Evolutionary conservation across 2,113 vertebrate genomes (phyloP).

Genomic region (Aphyosemion australe): DNA sequence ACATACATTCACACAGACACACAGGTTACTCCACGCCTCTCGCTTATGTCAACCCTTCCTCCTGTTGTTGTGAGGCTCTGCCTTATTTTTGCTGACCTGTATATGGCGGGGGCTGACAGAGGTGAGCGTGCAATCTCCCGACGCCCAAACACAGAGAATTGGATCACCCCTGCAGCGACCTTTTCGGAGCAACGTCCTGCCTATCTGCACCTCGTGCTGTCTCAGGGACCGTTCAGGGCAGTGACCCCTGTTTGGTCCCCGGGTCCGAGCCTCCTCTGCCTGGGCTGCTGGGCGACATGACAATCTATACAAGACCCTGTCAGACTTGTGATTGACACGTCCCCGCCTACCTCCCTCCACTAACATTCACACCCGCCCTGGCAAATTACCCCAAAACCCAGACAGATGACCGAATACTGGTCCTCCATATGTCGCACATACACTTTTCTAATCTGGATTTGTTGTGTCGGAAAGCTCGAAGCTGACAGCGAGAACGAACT

Average conservation of each 20-base stretch:
- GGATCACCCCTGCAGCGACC: conserved; percentile 79
- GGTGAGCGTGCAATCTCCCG: conserved; percentile 78
- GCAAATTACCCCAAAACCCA: conserved; percentile 69
- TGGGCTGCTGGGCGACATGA: conserved; percentile 69
- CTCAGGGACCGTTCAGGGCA: conserved; percentile 58
- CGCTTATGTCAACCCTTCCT: conserved; percentile 41
- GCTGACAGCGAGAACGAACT: neutral
- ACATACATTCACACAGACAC: conserved; percentile 51
- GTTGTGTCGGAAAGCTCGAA: conserved; percentile 16
- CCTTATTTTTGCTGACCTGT: conserved; percentile 78
- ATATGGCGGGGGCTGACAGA: conserved; percentile 71
- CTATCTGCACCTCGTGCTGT: conserved; percentile 68
- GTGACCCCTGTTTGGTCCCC: conserved; percentile 68
- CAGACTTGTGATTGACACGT: conserved; percentile 71
- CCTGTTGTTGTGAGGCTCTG: conserved; percentile 58
- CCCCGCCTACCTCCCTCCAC: conserved; percentile 49
- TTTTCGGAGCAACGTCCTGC: conserved; percentile 58
- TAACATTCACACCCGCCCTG: conserved; percentile 41
- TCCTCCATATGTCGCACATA: conserved; percentile 33
- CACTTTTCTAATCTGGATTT: conserved; percentile 7
- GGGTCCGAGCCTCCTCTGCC: conserved; percentile 36
- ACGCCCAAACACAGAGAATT: conserved; percentile 75
- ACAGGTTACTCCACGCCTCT: conserved; percentile 38
- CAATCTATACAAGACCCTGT: conserved; percentile 66
- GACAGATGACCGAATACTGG: conserved; percentile 45